These are phyloP conservation scores for Mixornis gularis DNA, from an alignment of 2,113 vertebrate genomes.

Conservation along the genomic window DNA sequence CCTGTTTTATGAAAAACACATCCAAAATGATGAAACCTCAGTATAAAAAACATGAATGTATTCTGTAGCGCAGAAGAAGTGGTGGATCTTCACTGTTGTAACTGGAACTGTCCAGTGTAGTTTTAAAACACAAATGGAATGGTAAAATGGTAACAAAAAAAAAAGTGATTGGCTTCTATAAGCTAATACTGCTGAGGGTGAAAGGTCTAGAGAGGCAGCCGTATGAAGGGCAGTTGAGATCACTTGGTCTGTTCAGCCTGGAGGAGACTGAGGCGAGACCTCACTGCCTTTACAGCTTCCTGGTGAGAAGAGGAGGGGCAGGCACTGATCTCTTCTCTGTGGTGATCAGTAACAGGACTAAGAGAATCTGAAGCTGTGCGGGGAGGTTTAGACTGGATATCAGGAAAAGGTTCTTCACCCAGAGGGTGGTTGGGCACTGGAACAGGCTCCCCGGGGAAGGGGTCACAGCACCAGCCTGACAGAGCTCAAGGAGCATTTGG, in stretches of 20 bases:
- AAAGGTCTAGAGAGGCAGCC: not conserved
- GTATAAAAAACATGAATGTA: not conserved
- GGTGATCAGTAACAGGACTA: fast-evolving
- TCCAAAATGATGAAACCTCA: not conserved
- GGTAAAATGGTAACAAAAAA: not conserved
- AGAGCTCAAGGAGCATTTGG: not conserved
- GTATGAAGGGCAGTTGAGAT: fast-evolving
- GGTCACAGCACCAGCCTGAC: not conserved
- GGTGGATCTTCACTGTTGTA: not conserved
- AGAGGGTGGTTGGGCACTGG: fast-evolving
- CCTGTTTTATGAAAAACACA: not conserved
- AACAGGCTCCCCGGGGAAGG: not conserved
- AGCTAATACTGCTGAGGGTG: not conserved
- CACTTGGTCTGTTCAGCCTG: not conserved
- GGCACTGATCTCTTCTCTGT: not conserved
- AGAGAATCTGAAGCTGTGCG: not conserved
- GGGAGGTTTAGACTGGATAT: not conserved
- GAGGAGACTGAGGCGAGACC: not conserved
- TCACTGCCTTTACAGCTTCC: not conserved
- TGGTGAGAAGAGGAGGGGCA: not conserved
- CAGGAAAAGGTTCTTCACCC: not conserved
- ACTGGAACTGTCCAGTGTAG: not conserved
- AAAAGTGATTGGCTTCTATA: not conserved
- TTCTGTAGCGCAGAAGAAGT: not conserved
- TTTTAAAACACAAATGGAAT: not conserved